Base-by-base conservation (phyloP, 2,797 vertebrate genomes). In the Galago senegalensis region DNA sequence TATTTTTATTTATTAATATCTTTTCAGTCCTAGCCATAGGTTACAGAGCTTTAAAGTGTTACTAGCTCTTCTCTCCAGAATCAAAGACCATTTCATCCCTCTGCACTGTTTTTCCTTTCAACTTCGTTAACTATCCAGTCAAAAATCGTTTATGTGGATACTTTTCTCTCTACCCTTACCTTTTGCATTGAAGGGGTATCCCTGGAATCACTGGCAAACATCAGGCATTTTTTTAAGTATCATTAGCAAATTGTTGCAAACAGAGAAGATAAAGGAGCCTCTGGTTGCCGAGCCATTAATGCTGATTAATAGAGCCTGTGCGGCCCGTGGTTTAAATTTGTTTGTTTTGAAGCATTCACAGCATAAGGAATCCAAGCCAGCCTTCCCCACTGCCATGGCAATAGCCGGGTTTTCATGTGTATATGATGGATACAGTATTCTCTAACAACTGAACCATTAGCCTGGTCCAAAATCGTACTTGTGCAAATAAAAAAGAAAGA, bases 281-380 rank as follows among this genome's bases (percentile, higher is more conserved):
- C 94, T 97, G 94, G 96, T 97, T 96, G 93, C 96, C 88, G 80
- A 96, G 93, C 95, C 93, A 97, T 98, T 97, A 97, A 97, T 96
- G 86, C 84, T 96, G 96, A 97, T 97, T 97, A 98, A 98, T 40
- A 98, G 98, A 95, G 96, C 67, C 95, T 98, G 79, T 96, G 95
- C 97, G 89, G 83, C 91, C 92, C 4, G 82, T 91, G 83, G 91
- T 94, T 94, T 97, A 98, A 96, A 96, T 97, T 96, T 97, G 97
- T 98, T 98, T 98, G 95, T 98, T 98, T 98, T 98, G 97, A 96
- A 95, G 96, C 97, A 75, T 91, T 93, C 92, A 80, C 46, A 84
- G 31, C 79, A 89, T 94, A 96, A 98, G 91, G 91, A 93, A 92
- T 98, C 92, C 93, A 94, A 60, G 93, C 89, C 97, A 97, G 89